Conservation (phyloP, 1,140 invertebrate species). For the Caenorhabditis remanei region DNA sequence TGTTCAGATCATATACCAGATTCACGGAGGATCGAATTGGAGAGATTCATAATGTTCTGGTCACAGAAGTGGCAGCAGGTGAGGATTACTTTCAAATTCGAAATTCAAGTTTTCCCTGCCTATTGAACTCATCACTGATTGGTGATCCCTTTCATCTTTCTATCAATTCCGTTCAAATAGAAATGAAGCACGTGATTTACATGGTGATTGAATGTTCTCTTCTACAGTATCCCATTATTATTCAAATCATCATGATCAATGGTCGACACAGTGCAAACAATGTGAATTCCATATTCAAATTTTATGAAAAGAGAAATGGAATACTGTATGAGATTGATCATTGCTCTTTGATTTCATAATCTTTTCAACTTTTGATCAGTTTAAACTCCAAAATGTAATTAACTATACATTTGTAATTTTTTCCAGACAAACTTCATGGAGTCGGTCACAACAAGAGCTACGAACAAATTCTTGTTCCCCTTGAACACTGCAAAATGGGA, state of each 20-base stretch:
- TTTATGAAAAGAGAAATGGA: no score
- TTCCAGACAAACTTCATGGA: slow-evolving; percentile 86
- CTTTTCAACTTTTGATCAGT: not conserved
- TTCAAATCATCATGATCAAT: no score
- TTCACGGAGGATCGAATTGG: slow-evolving; percentile 85
- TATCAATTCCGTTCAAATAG: no score
- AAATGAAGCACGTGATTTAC: no score
- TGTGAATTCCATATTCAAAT: no score
- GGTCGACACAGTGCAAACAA: no score
- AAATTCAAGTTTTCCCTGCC: slow-evolving; percentile 6
- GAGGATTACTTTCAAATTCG: not conserved
- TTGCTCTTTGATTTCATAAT: no score
- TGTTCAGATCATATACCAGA: slow-evolving; percentile 91
- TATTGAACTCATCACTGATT: no score
- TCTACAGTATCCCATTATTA: not conserved
- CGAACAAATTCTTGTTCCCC: slow-evolving; percentile 83
- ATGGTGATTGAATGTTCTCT: no score
- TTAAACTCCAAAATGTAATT: not conserved
- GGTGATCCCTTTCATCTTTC: no score
- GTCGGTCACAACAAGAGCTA: slow-evolving; percentile 96
- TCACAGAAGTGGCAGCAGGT: slow-evolving; percentile 90
- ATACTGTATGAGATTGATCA: no score
- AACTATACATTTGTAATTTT: not conserved
- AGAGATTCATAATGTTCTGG: slow-evolving; percentile 85
- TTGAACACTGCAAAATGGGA: slow-evolving; percentile 62